A percentile compares a stretch with the other conserved stretches of the same genome.
phyloP scores from a whole-genome alignment of 2,797 vertebrate species.

The Fratercula arctica region DNA sequence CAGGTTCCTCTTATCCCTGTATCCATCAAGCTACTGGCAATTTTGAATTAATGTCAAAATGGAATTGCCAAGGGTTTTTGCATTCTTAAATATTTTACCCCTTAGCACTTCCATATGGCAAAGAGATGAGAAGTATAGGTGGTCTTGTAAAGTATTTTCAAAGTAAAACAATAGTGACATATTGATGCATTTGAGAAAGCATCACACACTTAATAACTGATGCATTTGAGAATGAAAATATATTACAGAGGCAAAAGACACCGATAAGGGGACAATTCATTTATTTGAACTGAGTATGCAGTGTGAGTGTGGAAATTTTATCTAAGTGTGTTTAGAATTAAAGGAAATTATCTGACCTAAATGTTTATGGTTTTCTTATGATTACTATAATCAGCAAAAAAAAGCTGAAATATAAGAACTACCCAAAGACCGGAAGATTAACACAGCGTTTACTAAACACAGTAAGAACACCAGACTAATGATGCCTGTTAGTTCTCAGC shows the following conservation, averaged over 20 bases:
- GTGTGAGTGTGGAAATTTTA: neutral
- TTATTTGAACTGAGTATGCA: neutral
- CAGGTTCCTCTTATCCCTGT: neutral
- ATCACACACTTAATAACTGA: neutral
- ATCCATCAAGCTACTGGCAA: neutral
- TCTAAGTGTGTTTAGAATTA: neutral
- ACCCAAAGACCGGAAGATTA: neutral
- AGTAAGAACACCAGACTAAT: neutral
- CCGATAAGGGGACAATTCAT: neutral
- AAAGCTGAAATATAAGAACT: neutral
- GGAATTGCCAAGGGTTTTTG: neutral
- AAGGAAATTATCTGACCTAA: neutral
- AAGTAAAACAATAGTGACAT: neutral
- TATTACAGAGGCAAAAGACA: neutral
- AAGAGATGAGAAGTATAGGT: neutral
- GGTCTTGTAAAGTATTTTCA: neutral
- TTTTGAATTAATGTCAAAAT: neutral
- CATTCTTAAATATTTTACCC: neutral
- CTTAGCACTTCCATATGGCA: neutral
- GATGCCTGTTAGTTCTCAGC: neutral
- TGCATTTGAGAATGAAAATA: neutral
- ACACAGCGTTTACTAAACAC: neutral
- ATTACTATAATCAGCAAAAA: neutral
- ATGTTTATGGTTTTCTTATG: fast-evolving
- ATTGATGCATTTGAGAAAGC: too few relatives aligned